Evolutionary conservation across 2,888 invertebrate genomes (phyloP).

Genomic region (Lucinisca nassula): DNA sequence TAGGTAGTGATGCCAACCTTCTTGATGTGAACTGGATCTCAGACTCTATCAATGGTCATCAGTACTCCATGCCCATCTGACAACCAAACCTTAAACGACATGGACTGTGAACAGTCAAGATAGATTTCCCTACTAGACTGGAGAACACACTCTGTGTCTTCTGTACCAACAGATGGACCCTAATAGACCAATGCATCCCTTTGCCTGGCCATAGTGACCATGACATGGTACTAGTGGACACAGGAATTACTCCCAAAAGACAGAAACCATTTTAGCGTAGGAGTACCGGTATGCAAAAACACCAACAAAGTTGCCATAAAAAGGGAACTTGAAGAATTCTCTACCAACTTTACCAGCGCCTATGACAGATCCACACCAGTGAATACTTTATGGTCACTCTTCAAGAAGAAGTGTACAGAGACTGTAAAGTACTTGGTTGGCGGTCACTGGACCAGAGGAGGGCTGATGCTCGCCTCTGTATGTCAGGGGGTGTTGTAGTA

Average conservation of each 20-base stretch:
- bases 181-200: background rate
- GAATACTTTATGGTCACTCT: background rate
- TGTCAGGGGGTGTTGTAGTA: too few relatives aligned
- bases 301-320: too few relatives aligned
- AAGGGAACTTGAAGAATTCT: background rate
- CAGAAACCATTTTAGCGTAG: too few relatives aligned
- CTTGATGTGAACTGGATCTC: background rate
- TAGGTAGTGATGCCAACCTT: background rate
- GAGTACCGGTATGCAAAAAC: too few relatives aligned
- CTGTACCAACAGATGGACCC: background rate
- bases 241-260: background rate
- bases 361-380: background rate
- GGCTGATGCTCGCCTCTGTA: too few relatives aligned
- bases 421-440: too few relatives aligned
- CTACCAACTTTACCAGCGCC: background rate
- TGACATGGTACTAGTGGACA: slow-evolving; percentile 7
- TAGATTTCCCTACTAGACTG: slow-evolving; percentile 22
- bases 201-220: slow-evolving; percentile 5
- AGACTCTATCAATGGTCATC: background rate
- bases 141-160: background rate
- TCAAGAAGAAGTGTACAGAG: background rate
- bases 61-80: background rate
- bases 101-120: background rate
- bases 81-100: background rate
- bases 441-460: too few relatives aligned